These are phyloP conservation scores for Chelon labrosus DNA, from an alignment of 2,797 vertebrate genomes.

Conservation along the genomic window DNA sequence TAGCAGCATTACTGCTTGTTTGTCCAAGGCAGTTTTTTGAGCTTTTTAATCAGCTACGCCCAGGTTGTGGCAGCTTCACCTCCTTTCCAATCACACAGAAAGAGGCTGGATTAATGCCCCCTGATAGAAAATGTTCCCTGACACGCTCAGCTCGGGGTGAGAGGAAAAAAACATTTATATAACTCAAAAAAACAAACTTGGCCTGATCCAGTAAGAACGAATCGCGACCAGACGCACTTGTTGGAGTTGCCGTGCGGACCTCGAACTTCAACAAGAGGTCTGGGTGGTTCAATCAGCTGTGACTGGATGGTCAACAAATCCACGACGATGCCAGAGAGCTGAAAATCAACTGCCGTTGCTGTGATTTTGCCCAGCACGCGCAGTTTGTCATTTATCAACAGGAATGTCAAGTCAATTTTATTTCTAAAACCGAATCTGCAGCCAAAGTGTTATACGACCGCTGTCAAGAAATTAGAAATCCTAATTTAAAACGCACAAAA, in stretches of 20 bases:
- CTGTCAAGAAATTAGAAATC: too few relatives aligned
- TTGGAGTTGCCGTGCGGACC: neutral
- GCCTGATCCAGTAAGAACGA: neutral
- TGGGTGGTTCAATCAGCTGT: conserved; percentile 5
- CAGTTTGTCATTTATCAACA: too few relatives aligned
- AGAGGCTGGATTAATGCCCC: conserved; percentile 23
- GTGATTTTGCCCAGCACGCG: too few relatives aligned
- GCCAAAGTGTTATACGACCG: too few relatives aligned
- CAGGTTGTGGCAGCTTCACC: too few relatives aligned
- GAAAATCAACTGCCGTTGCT: neutral
- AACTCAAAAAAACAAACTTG: neutral
- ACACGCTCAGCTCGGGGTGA: conserved; percentile 17
- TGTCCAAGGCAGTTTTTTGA: neutral
- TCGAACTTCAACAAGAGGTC: neutral
- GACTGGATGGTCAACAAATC: conserved; percentile 7
- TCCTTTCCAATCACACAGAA: too few relatives aligned
- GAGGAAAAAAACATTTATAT: neutral
- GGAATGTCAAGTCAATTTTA: too few relatives aligned
- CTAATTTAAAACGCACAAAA: too few relatives aligned
- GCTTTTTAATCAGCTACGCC: neutral
- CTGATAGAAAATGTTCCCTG: conserved; percentile 31
- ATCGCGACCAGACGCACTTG: conserved; percentile 10
- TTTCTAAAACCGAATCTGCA: too few relatives aligned
- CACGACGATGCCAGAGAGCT: neutral
- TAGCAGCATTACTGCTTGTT: conserved; percentile 22